Evolutionary conservation across 2,113 vertebrate species (phyloP).

Genomic region (Rana temporaria): DNA sequence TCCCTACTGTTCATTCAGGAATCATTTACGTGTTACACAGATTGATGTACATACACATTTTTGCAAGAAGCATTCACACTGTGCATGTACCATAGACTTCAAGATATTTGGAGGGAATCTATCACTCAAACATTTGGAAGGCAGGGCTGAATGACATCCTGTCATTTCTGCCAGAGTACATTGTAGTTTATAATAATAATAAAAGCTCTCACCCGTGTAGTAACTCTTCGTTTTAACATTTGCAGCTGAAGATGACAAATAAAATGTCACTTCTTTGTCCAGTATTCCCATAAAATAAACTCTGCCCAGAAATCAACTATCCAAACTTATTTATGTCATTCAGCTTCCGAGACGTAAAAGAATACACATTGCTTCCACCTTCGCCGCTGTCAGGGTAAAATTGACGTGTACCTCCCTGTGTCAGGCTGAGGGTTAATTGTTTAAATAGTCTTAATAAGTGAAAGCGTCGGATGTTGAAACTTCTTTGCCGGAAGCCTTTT

Average conservation of each 20-base stretch:
- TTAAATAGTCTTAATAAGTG: slow-evolving; percentile 39
- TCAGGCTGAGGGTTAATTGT: slow-evolving; percentile 27
- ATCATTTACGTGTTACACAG: slow-evolving; percentile 78
- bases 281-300: neutral
- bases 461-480: slow-evolving; percentile 8
- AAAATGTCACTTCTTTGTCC: neutral
- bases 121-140: neutral
- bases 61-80: slow-evolving; percentile 34
- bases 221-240: neutral
- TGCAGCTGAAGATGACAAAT: neutral
- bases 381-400: neutral
- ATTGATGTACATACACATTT: slow-evolving; percentile 78
- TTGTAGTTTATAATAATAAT: neutral
- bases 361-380: neutral
- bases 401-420: neutral
- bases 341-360: neutral
- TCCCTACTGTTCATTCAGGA: slow-evolving; percentile 75
- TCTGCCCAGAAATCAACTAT: neutral
- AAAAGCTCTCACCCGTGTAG: neutral
- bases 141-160: neutral
- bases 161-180: neutral
- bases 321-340: neutral
- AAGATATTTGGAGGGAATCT: neutral
- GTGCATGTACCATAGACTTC: neutral
- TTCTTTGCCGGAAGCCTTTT: neutral